Percentiles rank a stretch among this genome's conserved stretches.
These are phyloP conservation scores for Ennomos fuscantarius DNA, from an alignment of 2,888 invertebrate species.

Conservation along the genomic window DNA sequence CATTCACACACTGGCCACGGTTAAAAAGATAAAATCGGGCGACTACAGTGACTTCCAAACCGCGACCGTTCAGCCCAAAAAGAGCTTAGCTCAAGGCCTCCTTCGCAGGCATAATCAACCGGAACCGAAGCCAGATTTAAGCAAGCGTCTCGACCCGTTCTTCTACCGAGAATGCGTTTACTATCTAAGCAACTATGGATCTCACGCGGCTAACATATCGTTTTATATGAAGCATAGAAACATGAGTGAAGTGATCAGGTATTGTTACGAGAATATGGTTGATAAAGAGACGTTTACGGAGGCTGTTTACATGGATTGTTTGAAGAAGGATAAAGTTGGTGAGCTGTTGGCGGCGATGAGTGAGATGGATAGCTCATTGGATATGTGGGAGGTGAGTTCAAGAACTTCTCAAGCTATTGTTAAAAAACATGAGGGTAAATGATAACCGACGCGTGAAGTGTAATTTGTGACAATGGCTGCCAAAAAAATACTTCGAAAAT, in stretches of 20 bases:
- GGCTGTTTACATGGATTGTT: slow-evolving; percentile 88
- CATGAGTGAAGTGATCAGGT: slow-evolving; percentile 88
- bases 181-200: slow-evolving; percentile 93
- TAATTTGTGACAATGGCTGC: no score
- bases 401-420: no score
- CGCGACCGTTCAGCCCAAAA: slow-evolving; percentile 64
- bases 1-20: slow-evolving; percentile 84
- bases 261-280: slow-evolving; percentile 88
- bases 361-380: slow-evolving; percentile 87
- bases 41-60: slow-evolving; percentile 83
- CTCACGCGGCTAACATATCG: slow-evolving; percentile 88
- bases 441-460: no score
- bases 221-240: slow-evolving; percentile 91
- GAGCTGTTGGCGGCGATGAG: slow-evolving; percentile 87
- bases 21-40: slow-evolving; percentile 83
- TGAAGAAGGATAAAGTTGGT: slow-evolving; percentile 87
- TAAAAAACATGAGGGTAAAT: no score
- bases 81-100: slow-evolving; percentile 77
- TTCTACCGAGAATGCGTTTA: slow-evolving; percentile 92
- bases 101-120: slow-evolving; percentile 63
- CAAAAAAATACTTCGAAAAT: no score
- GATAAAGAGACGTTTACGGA: slow-evolving; percentile 90
- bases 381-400: slow-evolving; percentile 87
- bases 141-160: slow-evolving; percentile 80
- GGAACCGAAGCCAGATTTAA: slow-evolving; percentile 67